These are phyloP conservation scores for Tetraodon nigroviridis DNA, from an alignment of 2,113 vertebrate genomes.

Conservation along the genomic window DNA sequence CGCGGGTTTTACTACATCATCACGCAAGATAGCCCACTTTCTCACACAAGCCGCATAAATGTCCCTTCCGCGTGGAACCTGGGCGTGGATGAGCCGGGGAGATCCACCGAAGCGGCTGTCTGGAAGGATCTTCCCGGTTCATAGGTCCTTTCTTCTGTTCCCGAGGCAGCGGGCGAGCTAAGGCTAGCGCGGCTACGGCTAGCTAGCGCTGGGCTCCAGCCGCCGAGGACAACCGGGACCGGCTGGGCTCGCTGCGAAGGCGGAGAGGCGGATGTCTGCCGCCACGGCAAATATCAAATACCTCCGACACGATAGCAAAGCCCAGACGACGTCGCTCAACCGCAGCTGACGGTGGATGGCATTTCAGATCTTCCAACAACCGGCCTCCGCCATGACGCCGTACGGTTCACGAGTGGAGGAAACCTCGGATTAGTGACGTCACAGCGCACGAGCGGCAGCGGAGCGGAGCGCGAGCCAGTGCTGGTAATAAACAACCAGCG, in stretches of 20 bases:
- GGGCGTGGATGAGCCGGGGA: constrained; percentile 34
- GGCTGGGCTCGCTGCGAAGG: constrained; percentile 29
- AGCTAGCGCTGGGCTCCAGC: constrained; percentile 61
- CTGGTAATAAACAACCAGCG: not conserved
- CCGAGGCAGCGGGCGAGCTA: constrained; percentile 47
- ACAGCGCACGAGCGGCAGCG: constrained; percentile 29
- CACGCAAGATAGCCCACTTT: constrained; percentile 47
- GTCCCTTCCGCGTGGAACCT: not conserved
- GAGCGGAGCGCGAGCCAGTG: not conserved
- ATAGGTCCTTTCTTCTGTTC: constrained; percentile 55
- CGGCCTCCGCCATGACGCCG: constrained; percentile 80
- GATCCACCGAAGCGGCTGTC: constrained; percentile 36
- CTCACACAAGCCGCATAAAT: not conserved
- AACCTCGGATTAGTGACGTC: constrained; percentile 78
- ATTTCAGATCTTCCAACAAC: constrained; percentile 73
- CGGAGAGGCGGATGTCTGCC: constrained; percentile 19
- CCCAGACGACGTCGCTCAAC: constrained; percentile 36
- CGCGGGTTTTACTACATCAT: constrained; percentile 66
- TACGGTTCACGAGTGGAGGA: constrained; percentile 73
- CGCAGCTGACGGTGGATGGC: constrained; percentile 48
- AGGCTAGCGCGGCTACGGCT: constrained; percentile 46
- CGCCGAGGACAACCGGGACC: constrained; percentile 58
- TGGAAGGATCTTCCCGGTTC: constrained; percentile 39
- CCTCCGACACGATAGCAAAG: constrained; percentile 14
- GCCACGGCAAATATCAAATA: constrained; percentile 19